Evolutionary conservation across 2,113 vertebrate genomes (phyloP).

Genomic region (Glaucidium brasilianum): DNA sequence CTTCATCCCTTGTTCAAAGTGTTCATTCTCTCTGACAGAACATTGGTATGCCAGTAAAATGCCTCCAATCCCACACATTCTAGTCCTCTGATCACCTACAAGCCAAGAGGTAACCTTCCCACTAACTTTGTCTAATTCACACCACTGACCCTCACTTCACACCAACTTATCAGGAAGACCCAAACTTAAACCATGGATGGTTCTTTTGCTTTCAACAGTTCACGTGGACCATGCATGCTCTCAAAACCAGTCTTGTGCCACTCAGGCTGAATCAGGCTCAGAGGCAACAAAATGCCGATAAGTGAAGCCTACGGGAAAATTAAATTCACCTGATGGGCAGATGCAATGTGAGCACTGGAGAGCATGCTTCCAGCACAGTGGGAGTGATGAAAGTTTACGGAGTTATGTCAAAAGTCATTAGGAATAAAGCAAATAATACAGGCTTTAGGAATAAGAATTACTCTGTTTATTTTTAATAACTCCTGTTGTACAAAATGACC

Average conservation of each 20-base stretch:
- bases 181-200: not conserved
- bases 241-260: not conserved
- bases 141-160: not conserved
- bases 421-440: not conserved
- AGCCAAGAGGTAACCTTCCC: not conserved
- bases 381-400: not conserved
- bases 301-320: not conserved
- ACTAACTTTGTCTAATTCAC: not conserved
- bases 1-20: not conserved
- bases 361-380: not conserved
- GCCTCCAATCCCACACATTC: not conserved
- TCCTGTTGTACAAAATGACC: not conserved
- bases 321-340: not conserved
- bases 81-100: not conserved
- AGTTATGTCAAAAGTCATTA: not conserved
- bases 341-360: not conserved
- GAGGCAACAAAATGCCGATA: not conserved
- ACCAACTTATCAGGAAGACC: not conserved
- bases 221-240: accelerated
- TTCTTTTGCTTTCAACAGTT: not conserved
- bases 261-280: not conserved
- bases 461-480: not conserved
- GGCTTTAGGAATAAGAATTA: not conserved
- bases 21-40: not conserved
- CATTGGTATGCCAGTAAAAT: not conserved